Base-by-base conservation (phyloP, 2,797 vertebrate genomes). In the Hoplostethus atlanticus region DNA sequence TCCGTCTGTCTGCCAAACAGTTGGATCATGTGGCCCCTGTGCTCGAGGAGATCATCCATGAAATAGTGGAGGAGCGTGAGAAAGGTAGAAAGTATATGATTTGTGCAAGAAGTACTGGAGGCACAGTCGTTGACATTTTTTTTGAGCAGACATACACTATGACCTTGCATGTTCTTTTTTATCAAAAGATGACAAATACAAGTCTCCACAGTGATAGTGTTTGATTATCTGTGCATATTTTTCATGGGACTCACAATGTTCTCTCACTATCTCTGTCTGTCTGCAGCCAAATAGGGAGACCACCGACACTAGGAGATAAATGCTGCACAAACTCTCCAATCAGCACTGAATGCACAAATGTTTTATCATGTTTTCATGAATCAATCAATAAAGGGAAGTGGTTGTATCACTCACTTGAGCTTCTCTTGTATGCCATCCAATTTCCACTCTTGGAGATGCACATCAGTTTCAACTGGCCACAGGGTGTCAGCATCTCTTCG, bases 31-130 rank as follows among this genome's bases (percentile, higher is more conserved):
- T 92, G 56, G 83, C 82, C 61, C 90, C 91, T 0, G 79, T 82
- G 59, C 73, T 94, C 0, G 73, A 91, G 44, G 87, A 92, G 56
- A 79, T 93, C 71, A 77, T 94, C 73, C 89, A 92, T 36, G 89
- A 91, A 68, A 88, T 93, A 47, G 77, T 82, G 58, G 90, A 85
- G 64, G 75, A 81, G 42, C 70, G 0, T 54, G 81, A 90, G 73
- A 84, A 73, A 81, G 86, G 91, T 92, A 74, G 55, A 21, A 21
- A 15, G 12, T 38, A 42, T 69, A 62, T 46, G 2, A 64, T 1
- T 36, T 16, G 6, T 58, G 8, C n/a, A 48, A 17, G 16, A 38
- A 13, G 16, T 48, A 16, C 16, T 15, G 11, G 52, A 58, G 31
- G 69, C 47, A 68, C 25, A 56, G 30, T 74, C 74, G 11, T 76